Evolutionary conservation across 2,113 vertebrate genomes (phyloP), one percentile per base, ranked within the genome.

Genomic region (Nothoprocta perdicaria): DNA sequence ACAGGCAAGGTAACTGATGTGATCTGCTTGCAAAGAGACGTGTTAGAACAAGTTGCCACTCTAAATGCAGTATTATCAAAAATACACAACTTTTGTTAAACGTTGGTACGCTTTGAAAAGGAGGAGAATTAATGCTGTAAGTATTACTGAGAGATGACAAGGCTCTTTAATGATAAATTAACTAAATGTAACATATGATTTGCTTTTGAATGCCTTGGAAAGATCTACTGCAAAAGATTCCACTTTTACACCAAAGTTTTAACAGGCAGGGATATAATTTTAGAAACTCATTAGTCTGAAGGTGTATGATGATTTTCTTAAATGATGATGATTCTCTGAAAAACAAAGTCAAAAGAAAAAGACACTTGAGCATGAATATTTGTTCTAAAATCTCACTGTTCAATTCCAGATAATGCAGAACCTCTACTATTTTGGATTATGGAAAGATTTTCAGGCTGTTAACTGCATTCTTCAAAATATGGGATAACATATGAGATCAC

Each of bases 281-380:
- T 89, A 91, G 80, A 65, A 95, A 60, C 62, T 84, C 35, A 69
- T 92, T 93, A 93, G 58, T 93, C 74, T 81, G 86, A 92, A 90
- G 78, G 53, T 84, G 11, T 88, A 78, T 65, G 48, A 62, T 76
- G 26, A 79, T 84, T 84, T 95, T 93, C 71, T 84, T 48, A 73
- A 86, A 92, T 38, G 71, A 76, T 35, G 58, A 86, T 90, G 74
- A 95, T 79, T 88, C 31, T 57, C 11, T 57, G 27, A 93, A 94
- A 95, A 78, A 68, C 35, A 86, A 74, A 92, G 53, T 73, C 67
- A 80, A 77, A 94, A 90, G 66, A n/a, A 84, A 89, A 90, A 83
- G 52, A 68, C 22, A 92, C 52, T 78, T 84, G 38, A 22, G 46
- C 46, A 78, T 14, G 58, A 84, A 53, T 45, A 93, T 38, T 57